These are phyloP conservation scores for Aphrophora alni DNA, from an alignment of 2,888 invertebrate species.

Conservation along the genomic window DNA sequence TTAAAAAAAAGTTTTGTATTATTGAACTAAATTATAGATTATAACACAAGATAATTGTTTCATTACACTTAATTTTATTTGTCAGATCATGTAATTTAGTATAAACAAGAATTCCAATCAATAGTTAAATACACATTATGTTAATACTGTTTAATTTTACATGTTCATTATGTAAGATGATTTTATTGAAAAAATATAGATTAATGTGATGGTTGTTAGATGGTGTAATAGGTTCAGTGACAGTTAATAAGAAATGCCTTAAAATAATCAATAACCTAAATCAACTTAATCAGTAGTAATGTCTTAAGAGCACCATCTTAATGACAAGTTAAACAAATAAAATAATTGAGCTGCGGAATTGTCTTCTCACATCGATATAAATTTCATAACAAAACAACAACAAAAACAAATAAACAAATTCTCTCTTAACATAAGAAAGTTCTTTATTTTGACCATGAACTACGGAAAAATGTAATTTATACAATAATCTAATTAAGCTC, in stretches of 20 bases:
- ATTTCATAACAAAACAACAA: conserved; percentile 31
- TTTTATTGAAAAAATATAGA: no score
- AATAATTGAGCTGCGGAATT: conserved; percentile 31
- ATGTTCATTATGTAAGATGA: no score
- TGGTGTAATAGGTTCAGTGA: neutral
- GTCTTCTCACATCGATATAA: neutral
- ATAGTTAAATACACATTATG: no score
- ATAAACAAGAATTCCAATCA: no score
- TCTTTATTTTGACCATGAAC: conserved; percentile 14
- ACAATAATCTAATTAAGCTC: conserved; percentile 46
- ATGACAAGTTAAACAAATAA: conserved; percentile 14
- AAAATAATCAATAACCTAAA: neutral
- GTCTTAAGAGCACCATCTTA: conserved; percentile 5
- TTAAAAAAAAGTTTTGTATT: no score
- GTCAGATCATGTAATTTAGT: no score
- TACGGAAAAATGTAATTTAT: conserved; percentile 28
- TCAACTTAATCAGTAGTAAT: neutral
- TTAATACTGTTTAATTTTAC: no score
- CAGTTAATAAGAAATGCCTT: neutral
- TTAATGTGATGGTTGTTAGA: neutral
- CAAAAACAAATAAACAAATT: conserved; percentile 35
- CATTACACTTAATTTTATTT: no score
- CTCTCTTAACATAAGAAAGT: conserved; percentile 19
- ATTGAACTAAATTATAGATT: no score
- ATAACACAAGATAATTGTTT: no score